phyloP scores from a whole-genome alignment of 2,888 invertebrate species.

The Trichopria drosophilae region DNA sequence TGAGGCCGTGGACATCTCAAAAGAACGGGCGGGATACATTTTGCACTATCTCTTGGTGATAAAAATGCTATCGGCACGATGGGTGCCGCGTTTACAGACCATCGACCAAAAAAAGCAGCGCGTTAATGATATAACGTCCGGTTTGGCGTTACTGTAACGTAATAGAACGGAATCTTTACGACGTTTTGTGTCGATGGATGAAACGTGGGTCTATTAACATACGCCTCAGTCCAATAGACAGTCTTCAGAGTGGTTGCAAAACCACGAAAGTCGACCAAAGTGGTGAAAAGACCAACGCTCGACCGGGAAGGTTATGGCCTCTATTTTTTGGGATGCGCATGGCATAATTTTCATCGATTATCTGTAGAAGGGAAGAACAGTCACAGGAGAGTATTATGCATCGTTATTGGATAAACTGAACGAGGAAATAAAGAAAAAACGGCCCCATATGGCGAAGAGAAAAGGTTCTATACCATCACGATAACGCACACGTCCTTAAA shows the following conservation, averaged over 20 bases:
- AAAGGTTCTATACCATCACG: constrained; percentile 34
- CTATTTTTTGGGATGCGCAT: constrained; percentile 46
- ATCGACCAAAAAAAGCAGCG: constrained; percentile 20
- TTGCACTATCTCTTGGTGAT: constrained; percentile 35
- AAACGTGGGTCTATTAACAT: constrained; percentile 49
- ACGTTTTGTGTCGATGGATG: constrained; percentile 47
- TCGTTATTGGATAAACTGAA: constrained; percentile 38
- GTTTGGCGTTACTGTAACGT: constrained; percentile 38
- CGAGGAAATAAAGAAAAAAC: constrained; percentile 39
- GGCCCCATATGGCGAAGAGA: constrained; percentile 38
- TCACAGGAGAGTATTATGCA: constrained; percentile 37
- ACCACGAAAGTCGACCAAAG: constrained; percentile 30
- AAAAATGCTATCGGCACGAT: constrained; percentile 35
- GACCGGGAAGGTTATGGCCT: constrained; percentile 38
- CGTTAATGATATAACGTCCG: constrained; percentile 1
- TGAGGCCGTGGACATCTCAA: constrained; percentile 33
- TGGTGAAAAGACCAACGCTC: constrained; percentile 21
- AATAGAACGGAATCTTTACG: constrained; percentile 46
- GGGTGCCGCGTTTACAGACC: constrained; percentile 45
- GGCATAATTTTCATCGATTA: constrained; percentile 45
- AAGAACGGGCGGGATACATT: constrained; percentile 28
- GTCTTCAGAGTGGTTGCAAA: constrained; percentile 31
- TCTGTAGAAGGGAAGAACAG: constrained; percentile 44
- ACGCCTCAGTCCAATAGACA: constrained; percentile 40
- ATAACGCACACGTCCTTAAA: constrained; percentile 30